Evolutionary conservation across 2,113 vertebrate species (phyloP).

Genomic region (Atlantisia rogersi): DNA sequence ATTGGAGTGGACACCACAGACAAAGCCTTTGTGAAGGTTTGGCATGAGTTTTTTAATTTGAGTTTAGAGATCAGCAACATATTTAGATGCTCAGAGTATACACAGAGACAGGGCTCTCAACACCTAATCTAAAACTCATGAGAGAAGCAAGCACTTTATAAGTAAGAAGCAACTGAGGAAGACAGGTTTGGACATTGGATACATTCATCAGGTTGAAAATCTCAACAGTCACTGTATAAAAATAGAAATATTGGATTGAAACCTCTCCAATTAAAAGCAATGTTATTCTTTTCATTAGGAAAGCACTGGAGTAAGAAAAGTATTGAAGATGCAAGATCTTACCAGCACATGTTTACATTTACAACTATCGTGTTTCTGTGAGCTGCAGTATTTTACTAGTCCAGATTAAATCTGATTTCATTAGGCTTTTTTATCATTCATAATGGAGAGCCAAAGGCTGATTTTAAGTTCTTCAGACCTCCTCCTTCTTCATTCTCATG

Average conservation of each 20-base stretch:
- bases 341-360: neutral
- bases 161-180: neutral
- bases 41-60: neutral
- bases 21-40: neutral
- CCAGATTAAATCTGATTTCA: neutral
- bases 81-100: neutral
- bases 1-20: neutral
- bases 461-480: neutral
- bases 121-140: neutral
- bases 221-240: neutral
- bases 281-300: neutral
- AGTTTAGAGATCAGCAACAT: neutral
- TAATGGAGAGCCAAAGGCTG: neutral
- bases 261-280: neutral
- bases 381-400: neutral
- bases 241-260: neutral
- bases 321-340: neutral
- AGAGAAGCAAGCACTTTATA: neutral
- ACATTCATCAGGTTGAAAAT: neutral
- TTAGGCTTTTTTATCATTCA: neutral
- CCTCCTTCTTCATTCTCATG: neutral
- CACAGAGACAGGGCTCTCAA: neutral
- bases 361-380: neutral
- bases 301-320: neutral
- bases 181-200: neutral